phyloP scores from a whole-genome alignment of 2,113 vertebrate species.

The Ciconia stormi region DNA sequence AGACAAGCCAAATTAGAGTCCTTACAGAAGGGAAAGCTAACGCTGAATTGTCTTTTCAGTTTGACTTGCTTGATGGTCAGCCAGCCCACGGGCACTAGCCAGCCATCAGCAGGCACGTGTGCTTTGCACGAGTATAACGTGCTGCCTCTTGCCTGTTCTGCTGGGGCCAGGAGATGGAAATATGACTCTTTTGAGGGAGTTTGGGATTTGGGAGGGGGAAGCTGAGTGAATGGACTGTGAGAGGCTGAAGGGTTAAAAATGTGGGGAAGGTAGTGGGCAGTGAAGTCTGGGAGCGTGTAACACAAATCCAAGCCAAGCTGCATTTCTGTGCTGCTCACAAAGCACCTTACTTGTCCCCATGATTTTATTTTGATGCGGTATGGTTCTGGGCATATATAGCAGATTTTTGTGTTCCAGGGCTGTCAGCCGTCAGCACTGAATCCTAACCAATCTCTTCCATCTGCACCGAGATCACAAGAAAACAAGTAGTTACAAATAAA shows the following conservation, averaged over 20 bases:
- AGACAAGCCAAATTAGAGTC: neutral
- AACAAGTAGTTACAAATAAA: constrained; percentile 35
- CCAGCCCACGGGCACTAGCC: neutral
- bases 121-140: neutral
- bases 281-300: neutral
- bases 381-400: neutral
- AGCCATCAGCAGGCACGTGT: neutral
- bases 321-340: neutral
- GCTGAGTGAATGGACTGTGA: neutral
- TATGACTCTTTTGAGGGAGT: neutral
- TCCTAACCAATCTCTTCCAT: neutral
- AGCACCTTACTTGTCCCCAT: neutral
- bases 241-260: neutral
- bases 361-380: neutral
- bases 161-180: neutral
- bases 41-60: neutral
- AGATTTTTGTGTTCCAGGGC: neutral
- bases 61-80: neutral
- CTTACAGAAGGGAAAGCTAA: neutral
- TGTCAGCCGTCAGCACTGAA: neutral
- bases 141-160: neutral
- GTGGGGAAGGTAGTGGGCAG: neutral
- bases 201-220: neutral
- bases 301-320: neutral
- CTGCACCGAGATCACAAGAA: constrained; percentile 1